A percentile compares a stretch with the other conserved stretches of the same genome.
Evolutionary conservation across 2,113 vertebrate genomes (phyloP).

Genomic region (Microcebus griseorufus): DNA sequence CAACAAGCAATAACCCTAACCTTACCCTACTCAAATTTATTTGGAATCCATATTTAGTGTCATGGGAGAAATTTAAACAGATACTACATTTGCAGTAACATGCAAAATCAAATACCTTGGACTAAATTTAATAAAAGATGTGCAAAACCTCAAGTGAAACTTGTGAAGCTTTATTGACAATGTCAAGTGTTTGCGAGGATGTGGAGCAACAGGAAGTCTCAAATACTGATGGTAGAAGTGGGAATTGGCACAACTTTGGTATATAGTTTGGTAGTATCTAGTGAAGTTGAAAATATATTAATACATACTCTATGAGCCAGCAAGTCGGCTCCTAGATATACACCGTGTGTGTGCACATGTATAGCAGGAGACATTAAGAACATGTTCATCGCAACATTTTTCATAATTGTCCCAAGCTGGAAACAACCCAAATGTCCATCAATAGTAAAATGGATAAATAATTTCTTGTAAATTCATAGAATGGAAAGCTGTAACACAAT

Average conservation of each 20-base stretch:
- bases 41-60: too few relatives aligned
- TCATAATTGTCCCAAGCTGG: neutral
- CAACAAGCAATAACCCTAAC: neutral
- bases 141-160: neutral
- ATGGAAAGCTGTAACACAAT: neutral
- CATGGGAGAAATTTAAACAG: neutral
- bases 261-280: neutral
- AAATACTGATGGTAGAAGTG: neutral
- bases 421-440: neutral
- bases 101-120: neutral
- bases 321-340: neutral
- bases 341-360: neutral
- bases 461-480: neutral
- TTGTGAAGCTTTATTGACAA: slow-evolving; percentile 11
- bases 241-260: neutral
- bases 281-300: neutral
- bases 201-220: neutral
- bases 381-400: neutral
- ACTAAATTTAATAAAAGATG: neutral
- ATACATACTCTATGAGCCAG: neutral
- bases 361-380: neutral
- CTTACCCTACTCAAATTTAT: too few relatives aligned
- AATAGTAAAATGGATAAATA: neutral
- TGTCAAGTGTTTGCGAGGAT: neutral
- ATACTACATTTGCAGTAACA: neutral